Evolutionary conservation across 2,113 vertebrate genomes (phyloP), one percentile per base, ranked within the genome.

Genomic region (Archilochus colubris): DNA sequence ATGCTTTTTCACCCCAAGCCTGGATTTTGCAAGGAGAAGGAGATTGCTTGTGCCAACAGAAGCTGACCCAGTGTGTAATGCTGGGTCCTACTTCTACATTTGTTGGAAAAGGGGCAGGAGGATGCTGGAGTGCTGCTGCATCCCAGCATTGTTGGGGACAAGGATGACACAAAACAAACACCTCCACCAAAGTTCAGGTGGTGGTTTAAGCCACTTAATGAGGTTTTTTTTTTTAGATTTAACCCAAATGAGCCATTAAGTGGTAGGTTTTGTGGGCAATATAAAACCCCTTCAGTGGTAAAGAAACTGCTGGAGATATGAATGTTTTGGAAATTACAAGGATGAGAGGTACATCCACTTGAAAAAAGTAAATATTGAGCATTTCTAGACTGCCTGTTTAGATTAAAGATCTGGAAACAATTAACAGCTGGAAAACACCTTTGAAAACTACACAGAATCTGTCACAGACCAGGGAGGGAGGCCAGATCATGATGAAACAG

Each of bases 61-160:
- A 79, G 85, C 93, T 76, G 80, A 7, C 3, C 1, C 20, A 70
- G 36, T 2, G 33, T 0, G 1, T n/a, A 31, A 6, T 0, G 27
- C 72, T 48, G 59, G 0, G 0, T 25, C 75, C 64, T 82, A 9
- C 54, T 14, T 7, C 31, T 1, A 3, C 1, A 6, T 7, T 33
- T 14, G 44, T 4, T 88, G 79, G 82, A 14, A 64, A 76, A 40
- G 0, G 1, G 6, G 28, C 44, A 82, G 82, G 75, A 90, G 57
- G 74, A 59, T 7, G 63, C 20, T 6, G 76, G 25, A 88, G 57
- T 0, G 76, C 75, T n/a, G 59, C 68, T 73, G 58, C 46, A 30
- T 43, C 44, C 63, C 86, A 62, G 69, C 50, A 15, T 5, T 44
- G n/a, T 38, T 73, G 74, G 62, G 38, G 81, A n/a, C 6, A 27